Conservation (phyloP, 1,140 invertebrate species). For the Drosophila bocki region DNA sequence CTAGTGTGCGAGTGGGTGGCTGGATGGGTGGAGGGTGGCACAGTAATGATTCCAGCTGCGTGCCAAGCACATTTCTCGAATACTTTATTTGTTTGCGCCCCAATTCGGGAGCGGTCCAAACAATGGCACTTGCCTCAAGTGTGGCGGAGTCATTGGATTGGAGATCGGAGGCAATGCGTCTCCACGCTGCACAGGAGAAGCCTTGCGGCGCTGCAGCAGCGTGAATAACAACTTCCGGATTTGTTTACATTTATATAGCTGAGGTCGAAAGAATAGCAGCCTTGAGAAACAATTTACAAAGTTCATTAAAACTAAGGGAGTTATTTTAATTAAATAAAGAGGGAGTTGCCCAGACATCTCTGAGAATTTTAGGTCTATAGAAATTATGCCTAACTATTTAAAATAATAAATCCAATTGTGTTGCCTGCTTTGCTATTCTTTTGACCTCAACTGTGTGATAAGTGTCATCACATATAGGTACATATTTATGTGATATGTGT, state of each 20-base stretch:
- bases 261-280: not conserved
- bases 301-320: not conserved
- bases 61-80: conserved; percentile 20
- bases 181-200: conserved; percentile 28
- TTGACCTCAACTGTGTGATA: not conserved
- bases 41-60: conserved; percentile 70
- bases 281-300: not conserved
- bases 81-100: conserved; percentile 60
- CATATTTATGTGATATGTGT: not conserved
- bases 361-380: not conserved
- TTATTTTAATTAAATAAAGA: not conserved
- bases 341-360: too few species aligned
- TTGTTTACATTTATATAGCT: conserved; percentile 32
- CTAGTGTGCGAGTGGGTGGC: conserved; percentile 15
- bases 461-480: not conserved
- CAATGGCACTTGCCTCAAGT: conserved; percentile 73
- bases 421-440: not conserved
- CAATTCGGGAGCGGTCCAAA: conserved; percentile 55
- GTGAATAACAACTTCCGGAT: conserved; percentile 74
- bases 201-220: conserved; percentile 30
- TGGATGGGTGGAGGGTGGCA: conserved; percentile 57
- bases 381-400: not conserved
- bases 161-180: conserved; percentile 6
- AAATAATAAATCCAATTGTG: not conserved
- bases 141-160: conserved; percentile 41